Evolutionary conservation across 2,888 invertebrate species (phyloP).

Genomic region (Drosophila histrio): DNA sequence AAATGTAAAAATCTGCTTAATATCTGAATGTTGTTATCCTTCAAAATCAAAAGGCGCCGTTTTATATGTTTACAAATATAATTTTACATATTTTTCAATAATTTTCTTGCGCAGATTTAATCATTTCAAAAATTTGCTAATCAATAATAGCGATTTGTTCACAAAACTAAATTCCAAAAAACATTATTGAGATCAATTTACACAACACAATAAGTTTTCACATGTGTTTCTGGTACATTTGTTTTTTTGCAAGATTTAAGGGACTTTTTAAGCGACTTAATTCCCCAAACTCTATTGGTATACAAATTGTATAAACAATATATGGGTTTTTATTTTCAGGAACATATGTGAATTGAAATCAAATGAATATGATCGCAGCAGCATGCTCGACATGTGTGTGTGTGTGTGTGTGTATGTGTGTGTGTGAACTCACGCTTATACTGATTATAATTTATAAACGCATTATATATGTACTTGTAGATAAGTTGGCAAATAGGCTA

Average conservation of each 20-base stretch:
- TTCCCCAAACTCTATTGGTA: not conserved
- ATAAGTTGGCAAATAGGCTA: conserved; percentile 31
- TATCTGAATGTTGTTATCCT: not conserved
- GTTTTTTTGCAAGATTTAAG: no score
- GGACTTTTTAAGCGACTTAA: not conserved
- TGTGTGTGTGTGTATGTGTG: no score
- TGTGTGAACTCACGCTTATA: conserved; percentile 44
- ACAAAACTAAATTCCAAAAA: conserved; percentile 21
- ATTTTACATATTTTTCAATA: not conserved
- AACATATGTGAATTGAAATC: conserved; percentile 11
- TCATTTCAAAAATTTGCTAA: conserved; percentile 41
- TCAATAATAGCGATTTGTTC: conserved; percentile 45
- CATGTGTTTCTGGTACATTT: conserved; percentile 19
- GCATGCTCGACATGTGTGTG: conserved; percentile 12
- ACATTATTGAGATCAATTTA: not conserved
- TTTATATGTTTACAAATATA: conserved; percentile 6
- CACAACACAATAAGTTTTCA: not conserved
- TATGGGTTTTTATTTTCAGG: not conserved
- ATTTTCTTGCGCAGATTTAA: conserved; percentile 39
- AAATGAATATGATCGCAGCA: not conserved
- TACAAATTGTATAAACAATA: not conserved
- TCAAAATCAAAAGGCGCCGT: not conserved
- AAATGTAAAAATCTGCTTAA: conserved; percentile 48
- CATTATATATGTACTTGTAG: conserved; percentile 25
- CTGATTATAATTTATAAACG: conserved; percentile 37